Base-by-base conservation (phyloP, 2,888 invertebrate species). In the Petrophora chlorosata region DNA sequence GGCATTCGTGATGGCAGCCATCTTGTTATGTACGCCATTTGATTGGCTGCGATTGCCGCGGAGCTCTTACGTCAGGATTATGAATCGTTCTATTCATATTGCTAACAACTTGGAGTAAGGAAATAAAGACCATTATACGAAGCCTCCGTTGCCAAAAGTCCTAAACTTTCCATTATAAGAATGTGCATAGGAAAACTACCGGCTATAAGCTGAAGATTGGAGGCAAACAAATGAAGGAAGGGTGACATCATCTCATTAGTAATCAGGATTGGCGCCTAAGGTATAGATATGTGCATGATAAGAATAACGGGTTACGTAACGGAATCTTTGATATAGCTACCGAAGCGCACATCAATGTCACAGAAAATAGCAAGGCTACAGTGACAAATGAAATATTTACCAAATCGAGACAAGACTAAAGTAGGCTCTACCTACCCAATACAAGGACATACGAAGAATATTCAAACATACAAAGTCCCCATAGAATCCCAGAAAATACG, bases 1-100 rank as follows among this genome's bases (percentile, higher is more conserved):
- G 77, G 86, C 76, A 76, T 87, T 76, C 73, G 60, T 23, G 79
- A 74, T 63, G 76, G 63, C 85, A 62, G 87, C 86, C 86, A 85
- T 87, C 74, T 86, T 87, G 83, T 72, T 68, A 70, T 73, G 65
- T 66, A 62, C 65, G 71, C 59, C 57, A 61, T 72, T 73, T 72
- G 74, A 79, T 77, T 73, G 73, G 72, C 63, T 59, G 59, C 53
- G 60, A 63, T 73, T 73, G 72, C 63, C 60, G 59, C 53, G 60
- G 62, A 54, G 55, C 63, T 59, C 61, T 77, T 76, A 73, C 74
- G 76, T 76, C 73, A 76, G 63, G 60, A 65, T 75, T 72, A 73
- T 76, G 67, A 67, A 61, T 65, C 57, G 62, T 61, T 74, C 68
- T 73, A 76, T 76, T 77, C 73, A 77, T 76, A 57, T 49, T 48